Base-by-base conservation (phyloP, 2,888 invertebrate species). In the Nephrotoma guestfalica region DNA sequence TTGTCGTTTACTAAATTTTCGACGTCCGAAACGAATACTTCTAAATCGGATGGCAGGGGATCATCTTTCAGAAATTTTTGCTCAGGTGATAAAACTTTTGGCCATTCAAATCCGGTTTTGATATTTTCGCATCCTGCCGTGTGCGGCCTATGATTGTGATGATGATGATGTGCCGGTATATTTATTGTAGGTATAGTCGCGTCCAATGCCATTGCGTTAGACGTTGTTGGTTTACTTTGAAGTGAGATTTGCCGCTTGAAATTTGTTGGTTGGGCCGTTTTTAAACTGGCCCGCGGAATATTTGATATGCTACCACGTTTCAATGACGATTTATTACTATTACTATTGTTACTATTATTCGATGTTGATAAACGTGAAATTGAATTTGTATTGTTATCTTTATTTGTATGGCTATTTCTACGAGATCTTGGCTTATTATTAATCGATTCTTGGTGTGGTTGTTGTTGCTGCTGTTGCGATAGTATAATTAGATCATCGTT, bases 21-120 rank as follows among this genome's bases (percentile, higher is more conserved):
- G 87, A 91, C 89, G 88, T 92, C 91, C 40, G 91, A 91, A 83
- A 91, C 90, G 89, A 90, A 90, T 47, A 91, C 90, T 89, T 92
- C 91, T 86, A 91, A 88, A 88, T 91, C 91, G 86, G 91, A 91
- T 85, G 90, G 90, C 87, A 88, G 71, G 2, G 87, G 85, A 15
- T 87, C 87, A 45, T 88, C 87, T n/a, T 86, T 86, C 41, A 87
- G 6, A 4, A n/a, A 45, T 86, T 86, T 86, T 30, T 86, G 45
- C n/a, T 86, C 57, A 9, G 40, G 41, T n/a, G 43, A 43, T 18
- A 86, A 41, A 15, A 11, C 42, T 86, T 88, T 88, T 57, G 88
- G 88, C 88, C 88, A 88, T 85, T 89, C 89, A 86, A 89, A 88
- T 83, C 87, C 87, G 71, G 87, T 85, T 30, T 87, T 87, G 13